These are phyloP conservation scores for Tenthredo livida DNA, from an alignment of 2,888 invertebrate species.

Conservation along the genomic window DNA sequence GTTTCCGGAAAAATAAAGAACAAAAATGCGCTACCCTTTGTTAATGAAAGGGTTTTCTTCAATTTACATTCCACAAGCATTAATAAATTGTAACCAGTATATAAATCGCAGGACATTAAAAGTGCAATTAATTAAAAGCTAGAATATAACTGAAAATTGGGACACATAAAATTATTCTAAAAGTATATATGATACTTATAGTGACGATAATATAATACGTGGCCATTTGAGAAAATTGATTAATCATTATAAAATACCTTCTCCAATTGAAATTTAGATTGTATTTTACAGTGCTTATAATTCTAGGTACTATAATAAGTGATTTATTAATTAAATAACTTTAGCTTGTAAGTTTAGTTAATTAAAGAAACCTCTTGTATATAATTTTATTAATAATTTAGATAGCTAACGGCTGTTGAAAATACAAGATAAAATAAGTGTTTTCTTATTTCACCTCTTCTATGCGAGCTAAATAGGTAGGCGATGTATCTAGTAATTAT, in stretches of 20 bases:
- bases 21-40: not conserved
- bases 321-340: slow-evolving; percentile 44
- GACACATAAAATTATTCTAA: slow-evolving; percentile 19
- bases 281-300: slow-evolving; percentile 46
- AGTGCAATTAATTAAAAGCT: slow-evolving; percentile 36
- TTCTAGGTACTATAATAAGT: slow-evolving; percentile 39
- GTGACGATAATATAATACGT: slow-evolving; percentile 24
- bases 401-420: slow-evolving; percentile 41
- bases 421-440: slow-evolving; percentile 20
- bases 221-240: slow-evolving; percentile 43
- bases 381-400: slow-evolving; percentile 50
- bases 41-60: not conserved
- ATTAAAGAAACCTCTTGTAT: slow-evolving; percentile 52
- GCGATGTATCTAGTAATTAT: slow-evolving; percentile 9
- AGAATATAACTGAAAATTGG: slow-evolving; percentile 35
- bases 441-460: slow-evolving; percentile 17
- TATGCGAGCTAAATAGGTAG: not conserved
- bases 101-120: not conserved
- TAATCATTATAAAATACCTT: slow-evolving; percentile 33
- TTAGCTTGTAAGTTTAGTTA: slow-evolving; percentile 39
- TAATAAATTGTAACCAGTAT: slow-evolving; percentile 17
- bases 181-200: slow-evolving; percentile 24
- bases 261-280: slow-evolving; percentile 41
- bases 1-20: not conserved
- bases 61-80: slow-evolving; percentile 15